Evolutionary conservation across 2,888 invertebrate species (phyloP), one percentile per base, ranked within the genome.

Genomic region (Yponomeuta evonymella): DNA sequence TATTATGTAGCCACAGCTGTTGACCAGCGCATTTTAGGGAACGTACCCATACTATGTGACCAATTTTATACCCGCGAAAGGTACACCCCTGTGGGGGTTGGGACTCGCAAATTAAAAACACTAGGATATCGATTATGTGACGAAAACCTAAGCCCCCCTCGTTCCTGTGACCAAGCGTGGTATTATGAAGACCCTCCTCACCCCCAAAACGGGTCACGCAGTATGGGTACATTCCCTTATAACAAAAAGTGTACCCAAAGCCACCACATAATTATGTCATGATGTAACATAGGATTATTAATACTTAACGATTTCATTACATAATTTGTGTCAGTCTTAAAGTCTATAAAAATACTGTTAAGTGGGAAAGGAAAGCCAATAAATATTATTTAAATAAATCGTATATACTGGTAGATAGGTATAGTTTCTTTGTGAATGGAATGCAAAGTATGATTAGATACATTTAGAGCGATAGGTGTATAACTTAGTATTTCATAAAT

Each of bases 281-380:
- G 29, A 71, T 67, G 43, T 69, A 69, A 69, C 29, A 12, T 69
- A 33, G 29, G n/a, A 36, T 67, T 64, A 84, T 85, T 86, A 90
- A 89, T 89, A 89, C 88, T 89, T 85, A 86, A 82, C 83, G 81
- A 84, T 83, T 84, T 88, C 79, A 85, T 86, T 88, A 88, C 84
- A 88, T 85, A 82, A 83, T 82, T 84, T 86, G 87, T 85, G 87
- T 90, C 90, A 91, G 91, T 90, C 91, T 90, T 90, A 90, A 85
- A 75, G 85, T 85, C 88, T 90, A 89, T 85, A 80, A 85, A 72
- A 89, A 90, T 90, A 90, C 89, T 90, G 89, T 82, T 84, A 69
- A 73, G 64, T 71, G 70, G 70, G 74, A 73, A 73, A 62, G 33
- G 72, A 70, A 72, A 70, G 10, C 48, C 48, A 48, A 72, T 72